Evolutionary conservation across 2,797 vertebrate genomes (phyloP), one percentile per base, ranked within the genome.

Genomic region (Hydrolagus colliei): DNA sequence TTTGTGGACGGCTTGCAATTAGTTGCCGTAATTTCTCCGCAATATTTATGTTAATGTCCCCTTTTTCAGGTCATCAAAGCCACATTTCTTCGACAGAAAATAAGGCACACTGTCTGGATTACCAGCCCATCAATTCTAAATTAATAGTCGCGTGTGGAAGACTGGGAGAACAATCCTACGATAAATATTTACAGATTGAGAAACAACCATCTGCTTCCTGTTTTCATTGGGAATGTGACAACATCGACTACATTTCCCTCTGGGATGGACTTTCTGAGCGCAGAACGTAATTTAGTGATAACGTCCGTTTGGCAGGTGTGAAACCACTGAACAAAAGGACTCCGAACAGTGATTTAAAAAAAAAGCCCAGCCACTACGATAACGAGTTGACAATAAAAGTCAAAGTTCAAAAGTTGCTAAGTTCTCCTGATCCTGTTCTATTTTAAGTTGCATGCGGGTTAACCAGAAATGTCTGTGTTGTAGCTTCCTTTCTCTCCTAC

Each of bases 151-250:
- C n/a, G 18, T 32, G 14, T 32, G 8, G 14, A 68, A 68, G 79
- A 82, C 41, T 6, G 6, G 67, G 79, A 35, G 67, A 82, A 82
- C 22, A 67, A 82, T 32, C 9, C 63, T 68, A 67, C 62, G 5
- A 41, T 22, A 16, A 80, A 41, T 82, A 59, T 76, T 76, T 76
- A 18, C 16, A 59, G 27, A 67, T 82, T 68, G 22, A 8, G 9
- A 68, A 82, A 22, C 41, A 67, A 35, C 22, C 41, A 77, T n/a
- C 41, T 67, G 79, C 79, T 68, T 82, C 14, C 27, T 35, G 63
- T 68, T 82, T 80, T 82, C 79, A 82, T 4, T 82, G 79, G 79
- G 14, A 82, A 68, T 68, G 7, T 82, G 32, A 82, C 41, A 68
- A 41, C 63, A 32, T 82, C 67, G 67, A 9, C 63, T 65, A 0